Evolutionary conservation across 2,113 vertebrate species (phyloP), one percentile per base, ranked within the genome.

Genomic region (Callospermophilus lateralis): DNA sequence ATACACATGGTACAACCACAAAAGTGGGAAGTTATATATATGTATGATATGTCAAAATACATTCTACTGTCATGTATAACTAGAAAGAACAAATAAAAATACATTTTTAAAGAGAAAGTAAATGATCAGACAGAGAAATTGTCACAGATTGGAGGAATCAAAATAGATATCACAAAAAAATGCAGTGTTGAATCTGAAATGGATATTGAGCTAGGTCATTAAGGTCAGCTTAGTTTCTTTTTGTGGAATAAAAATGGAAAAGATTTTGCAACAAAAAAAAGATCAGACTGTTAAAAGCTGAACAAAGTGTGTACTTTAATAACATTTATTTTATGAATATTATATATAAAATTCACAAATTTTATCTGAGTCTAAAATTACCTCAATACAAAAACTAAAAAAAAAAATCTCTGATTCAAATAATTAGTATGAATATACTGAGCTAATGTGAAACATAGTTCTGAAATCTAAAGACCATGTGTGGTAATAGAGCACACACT

Each of bases 381-480:
- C 19, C 89, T 93, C 68, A 89, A 86, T 74, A 85, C 86, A 76
- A 63, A 83, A 90, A 48, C 6, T 30, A 28, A 48, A 83, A 88
- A 84, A 96, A 53, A 58, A 32, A 20, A 3, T 8, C 16, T 7
- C 1, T 65, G 1, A 5, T 93, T 78, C 1, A 68, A 65, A 84
- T 89, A 85, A 34, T 84, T 89, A 77, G 74, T 94, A 91, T 97
- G 55, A 58, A 72, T 90, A 89, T 83, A 96, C 3, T 95, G 90
- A 78, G 94, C 89, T 93, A 95, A 34, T 72, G 85, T 74, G 74
- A 48, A 89, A 90, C 4, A 73, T 3, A 10, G 15, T 45, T 77
- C 92, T 97, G 55, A 67, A 95, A 97, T 96, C 93, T 97, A 90
- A 89, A 89, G 76, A 93, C 51, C 84, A 87, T 95, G 92, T 70